Conservation (phyloP, 2,888 invertebrate species). For the Drosophila borealis region DNA sequence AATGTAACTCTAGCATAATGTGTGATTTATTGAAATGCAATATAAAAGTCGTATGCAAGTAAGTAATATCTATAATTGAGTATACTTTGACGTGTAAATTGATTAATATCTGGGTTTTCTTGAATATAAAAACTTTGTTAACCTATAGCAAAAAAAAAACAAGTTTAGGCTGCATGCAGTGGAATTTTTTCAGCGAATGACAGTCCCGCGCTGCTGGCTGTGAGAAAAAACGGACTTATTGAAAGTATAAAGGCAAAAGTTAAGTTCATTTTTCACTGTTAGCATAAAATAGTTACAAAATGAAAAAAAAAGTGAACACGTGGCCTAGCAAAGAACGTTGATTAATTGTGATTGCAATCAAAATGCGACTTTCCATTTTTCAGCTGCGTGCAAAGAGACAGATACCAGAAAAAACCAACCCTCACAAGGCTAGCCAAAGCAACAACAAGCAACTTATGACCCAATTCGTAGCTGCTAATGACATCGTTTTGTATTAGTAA, state of each 20-base stretch:
- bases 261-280: not conserved
- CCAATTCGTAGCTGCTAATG: constrained; percentile 61
- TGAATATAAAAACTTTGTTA: too few species aligned
- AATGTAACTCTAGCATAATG: constrained; percentile 17
- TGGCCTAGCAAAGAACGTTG: constrained; percentile 34
- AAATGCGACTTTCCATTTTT: constrained; percentile 37
- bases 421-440: constrained; percentile 12
- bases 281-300: too few species aligned
- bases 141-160: too few species aligned
- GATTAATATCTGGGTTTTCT: not conserved
- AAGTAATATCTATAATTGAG: not conserved
- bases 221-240: constrained; percentile 1
- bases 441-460: constrained; percentile 34
- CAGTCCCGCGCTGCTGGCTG: constrained; percentile 4
- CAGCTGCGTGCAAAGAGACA: constrained; percentile 35
- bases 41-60: constrained; percentile 1
- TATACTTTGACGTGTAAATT: not conserved
- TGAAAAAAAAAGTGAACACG: too few species aligned
- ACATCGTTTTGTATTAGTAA: constrained; percentile 40
- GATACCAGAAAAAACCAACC: not conserved
- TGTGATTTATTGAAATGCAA: not conserved
- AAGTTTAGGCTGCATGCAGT: too few species aligned
- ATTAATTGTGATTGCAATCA: constrained; percentile 69
- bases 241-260: constrained; percentile 1
- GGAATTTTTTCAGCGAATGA: constrained; percentile 14